A percentile compares a stretch with the other conserved stretches of the same genome.
phyloP scores from a whole-genome alignment of 2,888 invertebrate genomes.

The Meteorus cinctellus region DNA sequence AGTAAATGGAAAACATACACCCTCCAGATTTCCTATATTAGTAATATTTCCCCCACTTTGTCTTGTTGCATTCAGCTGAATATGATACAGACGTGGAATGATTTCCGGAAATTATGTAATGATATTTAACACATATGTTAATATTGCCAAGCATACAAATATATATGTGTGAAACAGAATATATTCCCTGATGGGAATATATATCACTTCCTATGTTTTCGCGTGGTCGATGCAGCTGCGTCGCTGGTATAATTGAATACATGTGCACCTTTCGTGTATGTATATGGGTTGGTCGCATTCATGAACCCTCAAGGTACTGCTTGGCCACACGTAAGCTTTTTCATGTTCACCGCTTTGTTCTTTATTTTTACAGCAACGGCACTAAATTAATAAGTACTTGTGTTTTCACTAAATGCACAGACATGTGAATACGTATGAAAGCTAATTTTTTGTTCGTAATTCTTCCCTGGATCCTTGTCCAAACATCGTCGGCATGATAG shows the following conservation, averaged over 20 bases:
- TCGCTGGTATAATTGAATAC: conserved; percentile 64
- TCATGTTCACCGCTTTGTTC: too few species aligned
- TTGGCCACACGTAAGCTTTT: too few species aligned
- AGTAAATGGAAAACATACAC: too few species aligned
- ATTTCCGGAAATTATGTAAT: conserved; percentile 39
- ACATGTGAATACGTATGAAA: conserved; percentile 47
- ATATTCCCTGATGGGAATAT: conserved; percentile 20
- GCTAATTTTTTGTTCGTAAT: not conserved
- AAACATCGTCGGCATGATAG: too few species aligned
- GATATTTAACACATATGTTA: conserved; percentile 12
- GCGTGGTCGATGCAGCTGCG: conserved; percentile 60
- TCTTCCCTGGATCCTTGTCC: too few species aligned
- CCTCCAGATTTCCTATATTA: not conserved
- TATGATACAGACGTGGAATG: conserved; percentile 30
- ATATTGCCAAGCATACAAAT: conserved; percentile 13
- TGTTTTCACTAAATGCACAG: too few species aligned
- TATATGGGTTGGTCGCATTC: too few species aligned
- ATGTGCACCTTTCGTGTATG: conserved; percentile 47
- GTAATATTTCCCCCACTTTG: not conserved
- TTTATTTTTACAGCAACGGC: conserved; percentile 47
- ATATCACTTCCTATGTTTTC: conserved; percentile 49
- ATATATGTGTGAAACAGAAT: conserved; percentile 13
- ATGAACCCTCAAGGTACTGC: too few species aligned
- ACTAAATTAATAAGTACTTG: conserved; percentile 62
- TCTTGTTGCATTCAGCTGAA: too few species aligned